Percentiles rank a stretch among this genome's conserved stretches.
Evolutionary conservation across 2,888 invertebrate genomes (phyloP).

Genomic region (Embidobia sp.): DNA sequence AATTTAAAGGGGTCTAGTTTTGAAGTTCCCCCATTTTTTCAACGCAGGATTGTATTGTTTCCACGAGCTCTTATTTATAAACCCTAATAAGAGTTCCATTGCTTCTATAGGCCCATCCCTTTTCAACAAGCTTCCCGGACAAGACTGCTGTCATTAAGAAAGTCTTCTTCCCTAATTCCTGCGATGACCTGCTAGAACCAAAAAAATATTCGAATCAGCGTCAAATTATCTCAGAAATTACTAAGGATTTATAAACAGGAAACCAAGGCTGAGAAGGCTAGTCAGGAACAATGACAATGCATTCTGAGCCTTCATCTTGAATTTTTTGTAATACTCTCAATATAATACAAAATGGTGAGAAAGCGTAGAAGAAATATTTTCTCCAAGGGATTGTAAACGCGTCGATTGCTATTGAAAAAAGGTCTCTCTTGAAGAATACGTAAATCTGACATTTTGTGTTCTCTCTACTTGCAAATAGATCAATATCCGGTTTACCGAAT

Average conservation of each 20-base stretch:
- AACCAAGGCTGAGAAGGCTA: constrained; percentile 72
- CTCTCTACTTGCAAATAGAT: constrained; percentile 9
- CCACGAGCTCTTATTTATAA: constrained; percentile 30
- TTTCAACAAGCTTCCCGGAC: constrained; percentile 35
- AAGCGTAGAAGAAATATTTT: constrained; percentile 56
- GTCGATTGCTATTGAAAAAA: constrained; percentile 34
- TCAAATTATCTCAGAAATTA: too few relatives aligned
- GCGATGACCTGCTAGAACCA: constrained; percentile 13
- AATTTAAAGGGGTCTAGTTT: not conserved
- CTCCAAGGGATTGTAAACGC: constrained; percentile 61
- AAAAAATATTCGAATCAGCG: too few relatives aligned
- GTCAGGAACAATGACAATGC: constrained; percentile 72
- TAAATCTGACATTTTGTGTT: constrained; percentile 8
- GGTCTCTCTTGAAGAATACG: constrained; percentile 7
- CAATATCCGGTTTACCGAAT: not conserved
- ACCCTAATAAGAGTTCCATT: constrained; percentile 30
- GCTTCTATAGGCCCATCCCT: constrained; percentile 23
- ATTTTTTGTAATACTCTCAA: constrained; percentile 71
- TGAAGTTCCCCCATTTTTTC: constrained; percentile 34
- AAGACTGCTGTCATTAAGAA: constrained; percentile 39
- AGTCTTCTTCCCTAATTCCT: constrained; percentile 10
- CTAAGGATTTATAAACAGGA: constrained; percentile 13
- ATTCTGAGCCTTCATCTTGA: constrained; percentile 68
- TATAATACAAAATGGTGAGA: constrained; percentile 71
- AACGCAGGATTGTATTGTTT: constrained; percentile 41